A percentile compares a stretch with the other conserved stretches of the same genome.
Conservation (phyloP, 2,888 invertebrate species). For the Brachypterus glaber region DNA sequence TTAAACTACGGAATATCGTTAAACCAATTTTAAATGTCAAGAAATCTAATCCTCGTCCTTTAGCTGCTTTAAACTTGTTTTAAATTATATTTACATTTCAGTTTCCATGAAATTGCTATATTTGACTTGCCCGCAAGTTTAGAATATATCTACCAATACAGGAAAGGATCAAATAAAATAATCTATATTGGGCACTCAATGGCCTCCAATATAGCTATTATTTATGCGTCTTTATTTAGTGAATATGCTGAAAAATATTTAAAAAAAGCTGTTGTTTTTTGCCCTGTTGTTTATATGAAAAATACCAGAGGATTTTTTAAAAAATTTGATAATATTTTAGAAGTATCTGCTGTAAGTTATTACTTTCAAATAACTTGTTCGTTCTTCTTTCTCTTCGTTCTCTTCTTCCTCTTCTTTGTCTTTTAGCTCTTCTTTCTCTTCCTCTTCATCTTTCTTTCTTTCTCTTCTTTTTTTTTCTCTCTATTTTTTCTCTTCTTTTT, state of each 20-base stretch:
- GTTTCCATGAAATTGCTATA: slow-evolving; percentile 1
- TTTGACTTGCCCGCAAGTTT: background rate
- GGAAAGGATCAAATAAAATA: background rate
- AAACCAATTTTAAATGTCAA: too few relatives aligned
- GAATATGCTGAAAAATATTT: slow-evolving; percentile 1
- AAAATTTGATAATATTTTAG: too few relatives aligned
- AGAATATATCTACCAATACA: background rate
- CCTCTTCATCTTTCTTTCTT: background rate
- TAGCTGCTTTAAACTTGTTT: too few relatives aligned
- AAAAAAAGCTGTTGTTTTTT: background rate
- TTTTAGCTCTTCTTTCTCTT: background rate
- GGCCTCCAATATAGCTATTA: background rate
- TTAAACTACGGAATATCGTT: too few relatives aligned
- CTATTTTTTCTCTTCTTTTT: background rate
- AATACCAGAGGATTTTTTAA: background rate
- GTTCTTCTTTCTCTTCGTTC: background rate
- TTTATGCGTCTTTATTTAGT: background rate
- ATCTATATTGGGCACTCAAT: background rate
- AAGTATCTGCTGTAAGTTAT: too few relatives aligned
- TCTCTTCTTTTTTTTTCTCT: too few relatives aligned
- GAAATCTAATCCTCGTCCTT: too few relatives aligned
- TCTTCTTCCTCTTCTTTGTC: background rate
- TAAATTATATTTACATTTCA: too few relatives aligned
- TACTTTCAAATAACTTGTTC: too few relatives aligned
- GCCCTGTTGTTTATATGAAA: slow-evolving; percentile 1